Base-by-base conservation (phyloP, 2,888 invertebrate genomes). In the Prosopocoilus inquinatus region DNA sequence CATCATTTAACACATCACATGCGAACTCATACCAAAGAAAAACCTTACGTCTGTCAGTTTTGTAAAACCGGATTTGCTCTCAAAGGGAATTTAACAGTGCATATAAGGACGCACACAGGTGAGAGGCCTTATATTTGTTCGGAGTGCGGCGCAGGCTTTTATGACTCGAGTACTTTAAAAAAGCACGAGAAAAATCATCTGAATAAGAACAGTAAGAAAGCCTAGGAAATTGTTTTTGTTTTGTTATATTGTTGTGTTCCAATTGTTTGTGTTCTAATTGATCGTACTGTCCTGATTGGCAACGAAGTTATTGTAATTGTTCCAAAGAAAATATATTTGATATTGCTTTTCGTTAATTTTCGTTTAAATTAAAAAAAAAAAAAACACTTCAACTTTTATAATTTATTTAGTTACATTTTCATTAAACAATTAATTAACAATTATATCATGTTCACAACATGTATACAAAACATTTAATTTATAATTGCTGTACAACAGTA, bases 151-250 rank as follows among this genome's bases (percentile, higher is more conserved):
- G 51, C 52, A 51, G 64, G 64, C 2, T 65, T 63, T 48, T 59
- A 61, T 28, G 63, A 64, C 54, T 63, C 63, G 0, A 61, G 62
- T 47, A 57, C 52, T 13, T 57, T 65, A 61, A 64, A 63, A 39
- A 65, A 62, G 49, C 65, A 65, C 47, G 41, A 33, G 9, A 52
- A 46, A 48, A 50, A 33, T 9, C 61, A 61, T 9, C 8, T 11
- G 11, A 43, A 12, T 15, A 46, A 28, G 20, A 28, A 28, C 5
- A 5, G 7, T 28, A 28, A 28, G 3, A 28, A 28, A 28, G 20
- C 4, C 20, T 28, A 28, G 20, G 4, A n/a, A n/a, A n/a, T n/a
- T n/a, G n/a, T 28, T 28, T 28, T 28, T 28, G 20, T 28, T n/a
- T n/a, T n/a, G n/a, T n/a, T n/a, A n/a, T n/a, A n/a, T n/a, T n/a